Evolutionary conservation across 2,888 invertebrate species (phyloP), one percentile per base, ranked within the genome.

Genomic region (Melipona bicolor): DNA sequence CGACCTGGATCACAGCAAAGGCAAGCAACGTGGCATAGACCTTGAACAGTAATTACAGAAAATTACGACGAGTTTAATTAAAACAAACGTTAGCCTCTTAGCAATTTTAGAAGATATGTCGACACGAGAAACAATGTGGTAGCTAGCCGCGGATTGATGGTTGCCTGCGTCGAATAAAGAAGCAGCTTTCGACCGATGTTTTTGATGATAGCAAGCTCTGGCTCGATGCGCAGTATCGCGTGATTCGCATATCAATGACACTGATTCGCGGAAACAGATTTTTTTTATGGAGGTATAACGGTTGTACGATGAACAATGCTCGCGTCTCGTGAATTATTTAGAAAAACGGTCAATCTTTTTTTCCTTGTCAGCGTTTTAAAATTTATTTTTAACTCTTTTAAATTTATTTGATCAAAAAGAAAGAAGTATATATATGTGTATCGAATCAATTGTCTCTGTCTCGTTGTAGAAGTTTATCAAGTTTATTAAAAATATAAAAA

Each of bases 161-260:
- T 61, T 71, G 32, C 11, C 62, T 61, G 76, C n/a, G 27, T 61
- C 64, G 81, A 79, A 84, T 75, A 43, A 68, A 67, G 62, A 79
- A 75, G 21, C 68, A 70, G 56, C 52, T 32, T 56, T 32, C 49
- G 32, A 75, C 61, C 27, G 81, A 77, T 54, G 79, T 64, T 86
- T 86, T 81, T 70, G 76, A 79, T 69, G 62, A 77, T 79, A 79
- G 72, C 24, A 49, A 59, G 17, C 50, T 77, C 76, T 49, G 79
- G 43, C 71, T 75, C 43, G 65, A 70, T 64, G 75, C 87, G 79
- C 69, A 61, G 61, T 43, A 21, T 3, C 61, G 19, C 79, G 78
- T 77, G 86, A 43, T 32, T 17, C 36, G 85, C 81, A 83, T 86
- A 50, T 59, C 43, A 87, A 87, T 73, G 52, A 62, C 77, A 15